These are phyloP conservation scores for Hoplodrina ambigua DNA, from an alignment of 2,888 invertebrate species.

Conservation along the genomic window DNA sequence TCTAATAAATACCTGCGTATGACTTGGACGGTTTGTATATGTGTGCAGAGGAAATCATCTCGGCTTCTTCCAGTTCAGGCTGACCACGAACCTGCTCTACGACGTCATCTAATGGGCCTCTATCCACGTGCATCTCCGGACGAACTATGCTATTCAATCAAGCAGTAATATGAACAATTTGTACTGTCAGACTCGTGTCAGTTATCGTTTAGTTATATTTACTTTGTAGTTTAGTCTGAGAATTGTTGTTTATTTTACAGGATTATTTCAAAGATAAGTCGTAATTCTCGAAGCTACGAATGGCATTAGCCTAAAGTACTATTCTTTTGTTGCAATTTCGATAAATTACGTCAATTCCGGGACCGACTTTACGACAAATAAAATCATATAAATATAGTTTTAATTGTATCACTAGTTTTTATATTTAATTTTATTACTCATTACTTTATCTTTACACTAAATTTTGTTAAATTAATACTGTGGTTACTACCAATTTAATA, in stretches of 20 bases:
- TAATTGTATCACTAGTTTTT: too few species aligned
- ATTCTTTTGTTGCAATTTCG: too few species aligned
- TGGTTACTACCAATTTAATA: too few species aligned
- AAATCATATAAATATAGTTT: too few species aligned
- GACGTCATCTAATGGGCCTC: constrained; percentile 86
- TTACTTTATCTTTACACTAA: too few species aligned
- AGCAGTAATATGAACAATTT: constrained; percentile 25
- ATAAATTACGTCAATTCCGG: too few species aligned
- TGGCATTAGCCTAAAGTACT: too few species aligned
- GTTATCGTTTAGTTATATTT: neutral
- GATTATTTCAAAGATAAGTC: neutral
- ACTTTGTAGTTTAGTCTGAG: too few species aligned
- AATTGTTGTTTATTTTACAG: neutral
- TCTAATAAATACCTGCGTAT: constrained; percentile 74
- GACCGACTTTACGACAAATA: too few species aligned
- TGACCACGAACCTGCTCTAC: constrained; percentile 86
- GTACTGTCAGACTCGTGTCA: neutral
- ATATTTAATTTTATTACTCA: too few species aligned
- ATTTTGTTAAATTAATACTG: too few species aligned
- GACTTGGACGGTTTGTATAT: constrained; percentile 79
- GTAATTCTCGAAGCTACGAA: too few species aligned
- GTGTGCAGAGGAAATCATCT: constrained; percentile 82
- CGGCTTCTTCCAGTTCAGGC: constrained; percentile 87
- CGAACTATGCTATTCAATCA: constrained; percentile 75
- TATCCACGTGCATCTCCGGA: constrained; percentile 81